A percentile compares a stretch with the other conserved stretches of the same genome.
These are phyloP conservation scores for Galleria mellonella DNA, from an alignment of 1,140 invertebrate species.

Conservation along the genomic window DNA sequence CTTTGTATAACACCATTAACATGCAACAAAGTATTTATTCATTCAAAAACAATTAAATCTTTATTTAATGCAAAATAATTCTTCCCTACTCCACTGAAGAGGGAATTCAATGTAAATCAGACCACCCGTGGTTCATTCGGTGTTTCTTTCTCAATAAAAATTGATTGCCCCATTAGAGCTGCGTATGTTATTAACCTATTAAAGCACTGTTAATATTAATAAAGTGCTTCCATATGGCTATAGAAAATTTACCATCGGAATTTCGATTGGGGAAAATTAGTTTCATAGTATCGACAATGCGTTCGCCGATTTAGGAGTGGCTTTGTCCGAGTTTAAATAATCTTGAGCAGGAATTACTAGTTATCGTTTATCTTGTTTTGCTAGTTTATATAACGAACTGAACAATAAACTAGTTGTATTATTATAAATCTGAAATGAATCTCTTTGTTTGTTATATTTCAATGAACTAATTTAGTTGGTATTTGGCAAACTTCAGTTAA, in stretches of 20 bases:
- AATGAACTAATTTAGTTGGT: too few species aligned
- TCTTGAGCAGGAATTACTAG: too few species aligned
- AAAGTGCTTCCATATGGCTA: constrained; percentile 27
- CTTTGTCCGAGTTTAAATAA: too few species aligned
- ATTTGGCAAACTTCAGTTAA: too few species aligned
- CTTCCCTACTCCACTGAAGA: constrained; percentile 7
- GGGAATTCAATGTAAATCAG: constrained; percentile 2
- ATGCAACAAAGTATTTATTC: neutral
- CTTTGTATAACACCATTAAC: constrained; percentile 1
- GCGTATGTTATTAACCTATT: constrained; percentile 55
- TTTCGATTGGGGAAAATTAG: constrained; percentile 8
- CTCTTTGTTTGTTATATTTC: too few species aligned
- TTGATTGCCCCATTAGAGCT: constrained; percentile 49
- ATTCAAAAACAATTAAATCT: constrained; percentile 5
- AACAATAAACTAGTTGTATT: too few species aligned
- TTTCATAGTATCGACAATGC: neutral
- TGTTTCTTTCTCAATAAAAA: constrained; percentile 53
- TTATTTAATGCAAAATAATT: constrained; percentile 27
- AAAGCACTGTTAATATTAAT: constrained; percentile 54
- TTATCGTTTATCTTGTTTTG: too few species aligned
- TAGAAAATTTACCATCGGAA: too few species aligned
- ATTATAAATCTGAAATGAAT: too few species aligned
- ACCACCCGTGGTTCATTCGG: constrained; percentile 39
- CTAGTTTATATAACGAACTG: too few species aligned
- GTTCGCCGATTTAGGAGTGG: too few species aligned